Evolutionary conservation across 2,797 vertebrate species (phyloP).

Genomic region (Lepilemur septentrionalis): DNA sequence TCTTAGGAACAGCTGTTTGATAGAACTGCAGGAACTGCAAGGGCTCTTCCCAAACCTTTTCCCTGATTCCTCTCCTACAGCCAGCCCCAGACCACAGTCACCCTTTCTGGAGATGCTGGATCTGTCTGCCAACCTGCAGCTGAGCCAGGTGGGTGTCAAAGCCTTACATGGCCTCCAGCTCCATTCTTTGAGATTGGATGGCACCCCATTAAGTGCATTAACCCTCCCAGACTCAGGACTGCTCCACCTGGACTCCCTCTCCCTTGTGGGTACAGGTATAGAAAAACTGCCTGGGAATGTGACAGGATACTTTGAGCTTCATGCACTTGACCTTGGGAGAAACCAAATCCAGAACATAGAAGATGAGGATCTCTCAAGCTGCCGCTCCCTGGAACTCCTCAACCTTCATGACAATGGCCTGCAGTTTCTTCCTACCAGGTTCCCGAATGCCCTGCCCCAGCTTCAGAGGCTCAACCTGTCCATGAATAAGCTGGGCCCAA

Average conservation of each 20-base stretch:
- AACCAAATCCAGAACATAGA: slow-evolving; percentile 48
- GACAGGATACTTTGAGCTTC: not conserved
- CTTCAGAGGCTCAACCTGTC: slow-evolving; percentile 55
- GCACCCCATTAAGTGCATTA: not conserved
- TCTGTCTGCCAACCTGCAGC: slow-evolving; percentile 46
- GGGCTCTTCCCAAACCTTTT: slow-evolving; percentile 38
- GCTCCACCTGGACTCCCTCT: not conserved
- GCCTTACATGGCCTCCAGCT: slow-evolving; percentile 33
- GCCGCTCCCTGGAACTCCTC: not conserved
- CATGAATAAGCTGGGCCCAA: slow-evolving; percentile 47
- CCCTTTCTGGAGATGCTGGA: slow-evolving; percentile 31
- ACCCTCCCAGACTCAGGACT: not conserved
- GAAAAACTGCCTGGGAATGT: not conserved
- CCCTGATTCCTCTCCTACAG: not conserved
- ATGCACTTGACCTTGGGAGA: slow-evolving; percentile 1
- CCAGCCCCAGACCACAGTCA: not conserved
- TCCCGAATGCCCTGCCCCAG: not conserved
- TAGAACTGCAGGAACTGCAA: slow-evolving; percentile 5
- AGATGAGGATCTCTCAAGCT: not conserved
- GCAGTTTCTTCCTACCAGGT: not conserved
- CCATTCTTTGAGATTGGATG: slow-evolving; percentile 2
- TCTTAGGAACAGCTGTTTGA: slow-evolving; percentile 23
- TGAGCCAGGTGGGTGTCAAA: not conserved
- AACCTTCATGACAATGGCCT: slow-evolving; percentile 36
- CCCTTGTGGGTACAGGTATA: not conserved